Conservation (phyloP, 2,888 invertebrate species). For the Neocrepidodera transversa region DNA sequence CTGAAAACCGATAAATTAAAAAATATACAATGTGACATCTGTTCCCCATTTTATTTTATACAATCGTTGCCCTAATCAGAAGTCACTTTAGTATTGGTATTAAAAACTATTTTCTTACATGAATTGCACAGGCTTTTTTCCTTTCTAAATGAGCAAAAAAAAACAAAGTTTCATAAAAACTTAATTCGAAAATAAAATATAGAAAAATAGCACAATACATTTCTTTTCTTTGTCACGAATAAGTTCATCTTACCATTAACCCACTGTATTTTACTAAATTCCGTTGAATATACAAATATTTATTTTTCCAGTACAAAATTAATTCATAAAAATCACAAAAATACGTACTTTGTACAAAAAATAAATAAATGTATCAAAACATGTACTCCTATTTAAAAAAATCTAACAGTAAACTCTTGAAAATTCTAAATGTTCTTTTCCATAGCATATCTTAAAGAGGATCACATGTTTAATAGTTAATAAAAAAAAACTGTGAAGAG, state of each 20-base stretch:
- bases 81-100: constrained; percentile 14
- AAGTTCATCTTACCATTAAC: no score
- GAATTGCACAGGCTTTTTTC: constrained; percentile 27
- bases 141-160: constrained; percentile 24
- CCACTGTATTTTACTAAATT: not conserved
- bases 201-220: no score
- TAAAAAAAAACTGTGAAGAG: constrained; percentile 23
- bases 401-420: constrained; percentile 25
- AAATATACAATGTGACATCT: constrained; percentile 14
- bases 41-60: constrained; percentile 16
- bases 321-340: not conserved
- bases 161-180: constrained; percentile 3
- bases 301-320: not conserved
- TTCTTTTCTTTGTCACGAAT: no score
- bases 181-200: no score
- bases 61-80: constrained; percentile 24
- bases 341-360: not conserved
- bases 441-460: not conserved
- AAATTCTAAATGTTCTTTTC: not conserved
- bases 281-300: not conserved
- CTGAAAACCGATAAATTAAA: constrained; percentile 2
- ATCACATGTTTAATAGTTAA: constrained; percentile 21
- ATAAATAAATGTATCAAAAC: not conserved
- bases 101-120: constrained; percentile 21
- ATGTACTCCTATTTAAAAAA: constrained; percentile 16